These are phyloP conservation scores for Tauraco erythrolophus DNA, from an alignment of 2,113 vertebrate species.

Conservation along the genomic window DNA sequence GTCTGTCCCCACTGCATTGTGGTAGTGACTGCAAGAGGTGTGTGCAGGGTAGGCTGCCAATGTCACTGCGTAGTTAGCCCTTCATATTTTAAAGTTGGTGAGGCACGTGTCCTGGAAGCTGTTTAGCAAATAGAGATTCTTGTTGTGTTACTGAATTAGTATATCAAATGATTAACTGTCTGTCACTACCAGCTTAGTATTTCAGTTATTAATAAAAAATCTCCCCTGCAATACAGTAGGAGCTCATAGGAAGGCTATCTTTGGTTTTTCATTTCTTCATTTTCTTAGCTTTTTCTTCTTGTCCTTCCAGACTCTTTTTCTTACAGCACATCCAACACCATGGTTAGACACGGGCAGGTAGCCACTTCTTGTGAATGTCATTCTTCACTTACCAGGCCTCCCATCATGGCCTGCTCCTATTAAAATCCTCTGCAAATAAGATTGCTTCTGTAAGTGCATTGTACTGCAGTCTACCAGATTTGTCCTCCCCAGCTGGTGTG, in stretches of 20 bases:
- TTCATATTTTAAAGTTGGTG: neutral
- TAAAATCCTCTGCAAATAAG: neutral
- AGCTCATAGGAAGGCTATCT: neutral
- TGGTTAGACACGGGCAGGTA: neutral
- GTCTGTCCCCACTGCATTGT: neutral
- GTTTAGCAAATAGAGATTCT: neutral
- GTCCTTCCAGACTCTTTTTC: neutral
- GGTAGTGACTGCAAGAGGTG: neutral
- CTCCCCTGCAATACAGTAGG: accelerated
- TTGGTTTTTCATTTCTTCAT: neutral
- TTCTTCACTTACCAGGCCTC: neutral
- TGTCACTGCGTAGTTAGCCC: neutral
- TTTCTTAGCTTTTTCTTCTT: neutral
- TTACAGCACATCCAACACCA: accelerated
- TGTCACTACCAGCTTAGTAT: neutral
- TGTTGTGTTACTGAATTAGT: neutral
- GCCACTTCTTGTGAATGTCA: neutral
- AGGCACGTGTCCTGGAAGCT: neutral
- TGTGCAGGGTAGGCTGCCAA: neutral
- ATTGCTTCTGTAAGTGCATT: neutral
- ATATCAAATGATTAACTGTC: accelerated
- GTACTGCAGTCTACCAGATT: neutral
- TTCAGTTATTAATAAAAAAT: neutral
- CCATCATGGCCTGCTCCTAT: neutral
- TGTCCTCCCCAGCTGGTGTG: neutral